Evolutionary conservation across 2,888 invertebrate species (phyloP).

Genomic region (Agrotis ipsilon): DNA sequence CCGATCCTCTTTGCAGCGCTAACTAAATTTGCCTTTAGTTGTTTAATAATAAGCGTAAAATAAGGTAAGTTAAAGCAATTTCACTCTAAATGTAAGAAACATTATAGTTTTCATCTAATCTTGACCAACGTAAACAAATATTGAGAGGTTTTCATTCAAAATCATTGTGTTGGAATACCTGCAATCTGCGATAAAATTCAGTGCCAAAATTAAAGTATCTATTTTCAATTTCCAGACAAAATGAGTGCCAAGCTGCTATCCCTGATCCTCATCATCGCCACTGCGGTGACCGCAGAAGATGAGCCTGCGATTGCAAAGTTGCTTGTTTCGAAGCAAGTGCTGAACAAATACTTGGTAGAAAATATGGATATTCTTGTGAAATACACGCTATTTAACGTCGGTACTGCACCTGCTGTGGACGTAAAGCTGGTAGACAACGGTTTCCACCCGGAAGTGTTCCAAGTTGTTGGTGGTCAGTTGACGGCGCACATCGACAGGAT

Average conservation of each 20-base stretch:
- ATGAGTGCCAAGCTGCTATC: slow-evolving; percentile 87
- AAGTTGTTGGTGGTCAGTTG: slow-evolving; percentile 96
- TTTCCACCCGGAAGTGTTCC: slow-evolving; percentile 98
- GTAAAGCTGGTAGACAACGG: slow-evolving; percentile 97
- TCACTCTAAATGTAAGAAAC: slow-evolving; percentile 16
- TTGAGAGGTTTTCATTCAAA: slow-evolving; percentile 66
- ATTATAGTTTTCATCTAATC: slow-evolving; percentile 8
- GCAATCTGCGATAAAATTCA: slow-evolving; percentile 43
- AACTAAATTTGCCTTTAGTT: slow-evolving; percentile 59
- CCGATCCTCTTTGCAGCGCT: slow-evolving; percentile 62
- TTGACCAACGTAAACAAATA: neutral
- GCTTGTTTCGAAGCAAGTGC: slow-evolving; percentile 97
- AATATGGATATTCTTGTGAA: slow-evolving; percentile 98
- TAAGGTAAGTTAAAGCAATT: slow-evolving; percentile 66
- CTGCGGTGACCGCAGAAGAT: slow-evolving; percentile 90
- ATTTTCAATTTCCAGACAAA: slow-evolving; percentile 78
- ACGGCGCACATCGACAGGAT: slow-evolving; percentile 96
- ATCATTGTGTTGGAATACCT: slow-evolving; percentile 37
- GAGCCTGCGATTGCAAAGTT: slow-evolving; percentile 95
- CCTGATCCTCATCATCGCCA: slow-evolving; percentile 85
- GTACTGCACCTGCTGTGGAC: slow-evolving; percentile 96
- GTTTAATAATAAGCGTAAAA: slow-evolving; percentile 63
- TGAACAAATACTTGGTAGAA: slow-evolving; percentile 99
- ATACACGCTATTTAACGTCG: slow-evolving; percentile 98
- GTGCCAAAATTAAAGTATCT: slow-evolving; percentile 38